These are phyloP conservation scores for Hystrix cristata DNA, from an alignment of 2,113 vertebrate genomes.

Conservation along the genomic window DNA sequence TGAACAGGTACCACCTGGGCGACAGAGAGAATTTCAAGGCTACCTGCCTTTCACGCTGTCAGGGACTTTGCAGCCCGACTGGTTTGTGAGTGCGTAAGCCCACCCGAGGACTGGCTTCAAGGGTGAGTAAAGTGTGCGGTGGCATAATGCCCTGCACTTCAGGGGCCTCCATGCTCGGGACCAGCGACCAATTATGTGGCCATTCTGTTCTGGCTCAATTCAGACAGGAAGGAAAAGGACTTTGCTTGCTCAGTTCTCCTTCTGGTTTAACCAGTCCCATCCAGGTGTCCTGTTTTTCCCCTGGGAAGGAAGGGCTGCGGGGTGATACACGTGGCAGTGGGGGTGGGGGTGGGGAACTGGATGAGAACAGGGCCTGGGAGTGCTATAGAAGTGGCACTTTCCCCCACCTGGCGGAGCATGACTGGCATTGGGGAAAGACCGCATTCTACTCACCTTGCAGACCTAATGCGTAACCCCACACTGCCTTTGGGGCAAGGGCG, in stretches of 20 bases:
- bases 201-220: not conserved
- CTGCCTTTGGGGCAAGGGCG: not conserved
- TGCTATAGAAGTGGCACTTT: accelerated
- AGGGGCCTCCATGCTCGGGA: not conserved
- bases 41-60: not conserved
- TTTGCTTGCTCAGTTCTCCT: not conserved
- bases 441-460: too few species aligned
- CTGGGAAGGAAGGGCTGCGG: too few species aligned
- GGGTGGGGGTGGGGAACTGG: too few species aligned
- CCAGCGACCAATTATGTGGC: not conserved
- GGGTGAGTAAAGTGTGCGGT: not conserved
- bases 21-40: not conserved
- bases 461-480: not conserved
- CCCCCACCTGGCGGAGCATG: not conserved
- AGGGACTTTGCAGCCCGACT: too few species aligned
- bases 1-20: not conserved
- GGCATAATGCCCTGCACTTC: not conserved
- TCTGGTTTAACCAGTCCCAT: not conserved
- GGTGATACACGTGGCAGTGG: not conserved
- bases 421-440: not conserved
- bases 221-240: too few species aligned
- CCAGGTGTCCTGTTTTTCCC: too few species aligned
- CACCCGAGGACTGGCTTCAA: too few species aligned
- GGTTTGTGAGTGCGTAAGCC: not conserved
- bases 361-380: too few species aligned